Conservation (phyloP, 1,140 invertebrate species). For the Holcopasites calliopsidis region DNA sequence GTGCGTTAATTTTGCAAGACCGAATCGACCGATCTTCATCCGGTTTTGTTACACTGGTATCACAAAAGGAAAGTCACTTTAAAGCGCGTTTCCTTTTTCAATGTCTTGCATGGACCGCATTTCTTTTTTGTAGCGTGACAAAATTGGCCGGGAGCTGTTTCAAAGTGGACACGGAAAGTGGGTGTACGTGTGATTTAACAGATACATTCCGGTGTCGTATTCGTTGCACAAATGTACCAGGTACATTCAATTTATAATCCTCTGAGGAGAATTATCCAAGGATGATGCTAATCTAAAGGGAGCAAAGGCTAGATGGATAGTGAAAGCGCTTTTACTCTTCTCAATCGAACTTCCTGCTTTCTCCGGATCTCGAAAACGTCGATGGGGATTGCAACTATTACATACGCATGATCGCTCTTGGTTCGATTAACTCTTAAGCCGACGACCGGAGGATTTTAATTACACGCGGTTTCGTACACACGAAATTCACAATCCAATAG, state of each 20-base stretch:
- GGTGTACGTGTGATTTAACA: not conserved
- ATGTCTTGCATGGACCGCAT: not conserved
- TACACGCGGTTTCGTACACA: too few relatives aligned
- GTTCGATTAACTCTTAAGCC: not conserved
- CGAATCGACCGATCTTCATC: not conserved
- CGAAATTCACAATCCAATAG: too few relatives aligned
- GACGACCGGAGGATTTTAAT: not conserved
- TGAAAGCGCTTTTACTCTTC: slow-evolving; percentile 41
- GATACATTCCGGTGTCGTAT: not conserved
- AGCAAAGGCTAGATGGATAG: slow-evolving; percentile 32
- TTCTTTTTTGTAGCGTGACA: slow-evolving; percentile 3
- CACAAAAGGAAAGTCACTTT: slow-evolving; percentile 26
- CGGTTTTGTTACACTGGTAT: not conserved
- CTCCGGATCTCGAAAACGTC: slow-evolving; percentile 43
- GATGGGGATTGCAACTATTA: slow-evolving; percentile 1
- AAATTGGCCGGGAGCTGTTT: slow-evolving; percentile 27
- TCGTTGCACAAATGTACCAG: slow-evolving; percentile 20
- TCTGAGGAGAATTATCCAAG: too few relatives aligned
- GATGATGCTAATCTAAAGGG: slow-evolving; percentile 4
- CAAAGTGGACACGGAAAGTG: slow-evolving; percentile 12
- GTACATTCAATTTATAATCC: too few relatives aligned
- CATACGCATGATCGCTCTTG: not conserved
- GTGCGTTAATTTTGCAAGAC: not conserved
- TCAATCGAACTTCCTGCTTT: slow-evolving; percentile 39
- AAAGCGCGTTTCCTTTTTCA: slow-evolving; percentile 12